Base-by-base conservation (phyloP, 2,113 vertebrate species). In the Rhinichthys klamathensis region DNA sequence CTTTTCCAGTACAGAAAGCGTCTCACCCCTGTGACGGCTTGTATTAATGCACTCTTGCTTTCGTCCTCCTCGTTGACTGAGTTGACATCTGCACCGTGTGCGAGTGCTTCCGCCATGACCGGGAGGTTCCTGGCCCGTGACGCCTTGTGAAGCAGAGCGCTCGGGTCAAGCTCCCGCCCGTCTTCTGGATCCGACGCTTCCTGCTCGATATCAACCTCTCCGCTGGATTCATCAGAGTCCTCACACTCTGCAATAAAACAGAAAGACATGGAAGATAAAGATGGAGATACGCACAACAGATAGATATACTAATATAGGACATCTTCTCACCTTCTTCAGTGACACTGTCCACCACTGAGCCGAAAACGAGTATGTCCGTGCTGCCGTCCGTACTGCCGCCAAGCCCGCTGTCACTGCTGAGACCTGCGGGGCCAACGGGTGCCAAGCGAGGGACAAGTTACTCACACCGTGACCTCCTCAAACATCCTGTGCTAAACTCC, bases 371-470 rank as follows among this genome's bases (percentile, higher is more conserved):
- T 90, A 99, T 90, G 51, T 99, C 98, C 0, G 95, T 96, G 95
- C 98, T 99, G 90, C 98, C 98, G 0, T 99, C 97, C 0, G 97
- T 98, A 87, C 98, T 99, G 46, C 98, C 98, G 0, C 98, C 98
- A 0, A 99, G 94, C 0, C 98, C 98, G 0, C 98, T 99, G 94
- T 99, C 98, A 0, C 97, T 99, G 95, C 98, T 99, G 70, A 99
- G 94, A 97, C 98, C 98, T 98, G 96, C 87, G 4, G 95, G 96
- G 92, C 94, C 96, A 94, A 92, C 84, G 89, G 90, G 86, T 84
- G 90, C 92, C 95, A 94, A 94, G 92, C 91, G 94, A 90, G 49
- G 92, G 79, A 88, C 92, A 92, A 89, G 90, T 98, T 94, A 96
- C 93, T 92, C 90, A 81, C 12, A 87, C 88, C 25, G 38, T 16